Evolutionary conservation across 1,140 invertebrate species (phyloP).

Genomic region (Penaeus indicus): DNA sequence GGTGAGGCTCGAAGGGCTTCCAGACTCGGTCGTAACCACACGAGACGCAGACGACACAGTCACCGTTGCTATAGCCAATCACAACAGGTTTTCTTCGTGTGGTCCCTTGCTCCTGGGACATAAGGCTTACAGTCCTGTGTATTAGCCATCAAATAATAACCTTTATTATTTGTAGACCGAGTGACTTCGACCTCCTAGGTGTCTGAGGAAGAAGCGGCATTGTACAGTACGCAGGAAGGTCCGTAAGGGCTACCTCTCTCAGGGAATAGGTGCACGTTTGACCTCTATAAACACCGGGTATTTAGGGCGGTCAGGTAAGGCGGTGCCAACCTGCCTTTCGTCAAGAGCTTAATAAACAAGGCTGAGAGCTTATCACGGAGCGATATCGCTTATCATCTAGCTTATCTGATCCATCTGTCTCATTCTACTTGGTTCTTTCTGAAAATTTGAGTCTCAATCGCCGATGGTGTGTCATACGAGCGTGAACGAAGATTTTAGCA

Average conservation of each 20-base stretch:
- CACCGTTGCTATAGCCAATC: constrained; percentile 20
- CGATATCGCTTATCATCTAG: constrained; percentile 55
- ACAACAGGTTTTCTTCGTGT: neutral
- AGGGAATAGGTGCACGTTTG: no score
- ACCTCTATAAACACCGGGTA: neutral
- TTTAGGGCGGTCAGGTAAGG: neutral
- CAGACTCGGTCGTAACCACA: no score
- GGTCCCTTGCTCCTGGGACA: no score
- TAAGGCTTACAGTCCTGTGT: constrained; percentile 33
- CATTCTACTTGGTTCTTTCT: constrained; percentile 20
- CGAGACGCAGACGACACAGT: constrained; percentile 1
- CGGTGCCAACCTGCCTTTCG: neutral
- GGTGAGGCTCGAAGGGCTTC: no score
- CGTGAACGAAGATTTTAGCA: neutral
- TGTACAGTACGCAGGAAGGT: neutral
- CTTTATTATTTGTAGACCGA: constrained; percentile 10
- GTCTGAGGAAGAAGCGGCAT: neutral
- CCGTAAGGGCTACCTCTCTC: neutral
- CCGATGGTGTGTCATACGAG: neutral
- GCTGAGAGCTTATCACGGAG: constrained; percentile 38
- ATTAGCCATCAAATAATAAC: constrained; percentile 37
- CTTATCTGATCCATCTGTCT: constrained; percentile 21
- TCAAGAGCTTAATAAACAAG: constrained; percentile 51
- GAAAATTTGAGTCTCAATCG: constrained; percentile 15
- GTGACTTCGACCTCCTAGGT: neutral